Evolutionary conservation across 2,113 vertebrate genomes (phyloP).

Genomic region (Cyprinodon brontotheroides): DNA sequence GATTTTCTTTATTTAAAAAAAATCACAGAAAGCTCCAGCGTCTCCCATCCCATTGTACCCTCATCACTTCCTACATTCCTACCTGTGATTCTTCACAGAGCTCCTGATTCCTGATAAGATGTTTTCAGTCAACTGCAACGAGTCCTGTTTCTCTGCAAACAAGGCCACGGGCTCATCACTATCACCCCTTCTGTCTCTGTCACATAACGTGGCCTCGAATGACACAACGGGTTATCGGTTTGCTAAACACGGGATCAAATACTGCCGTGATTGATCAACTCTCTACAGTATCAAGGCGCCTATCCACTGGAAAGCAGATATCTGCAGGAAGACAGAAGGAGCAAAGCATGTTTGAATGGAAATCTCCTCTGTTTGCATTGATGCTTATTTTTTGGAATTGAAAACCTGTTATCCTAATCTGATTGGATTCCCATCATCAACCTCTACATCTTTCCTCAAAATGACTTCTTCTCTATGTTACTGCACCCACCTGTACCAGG

Average conservation of each 20-base stretch:
- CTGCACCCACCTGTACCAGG: conserved; percentile 7
- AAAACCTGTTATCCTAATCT: neutral
- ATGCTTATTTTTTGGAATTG: conserved; percentile 1
- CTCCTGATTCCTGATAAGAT: conserved; percentile 56
- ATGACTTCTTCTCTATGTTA: neutral
- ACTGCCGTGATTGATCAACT: conserved; percentile 30
- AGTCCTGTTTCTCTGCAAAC: conserved; percentile 21
- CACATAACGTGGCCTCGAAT: conserved; percentile 1
- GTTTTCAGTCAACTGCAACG: conserved; percentile 24
- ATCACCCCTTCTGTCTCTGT: conserved; percentile 39
- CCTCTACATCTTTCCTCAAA: conserved; percentile 6
- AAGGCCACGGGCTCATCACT: conserved; percentile 10
- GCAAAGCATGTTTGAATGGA: neutral
- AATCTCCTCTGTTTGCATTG: neutral
- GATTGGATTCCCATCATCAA: conserved; percentile 27
- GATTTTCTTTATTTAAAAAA: neutral
- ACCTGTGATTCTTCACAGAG: conserved; percentile 37
- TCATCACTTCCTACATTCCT: conserved; percentile 13
- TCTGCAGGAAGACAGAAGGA: conserved; percentile 9
- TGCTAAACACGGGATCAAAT: conserved; percentile 43
- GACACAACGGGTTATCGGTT: conserved; percentile 4
- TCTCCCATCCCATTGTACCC: neutral
- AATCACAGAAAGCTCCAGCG: neutral
- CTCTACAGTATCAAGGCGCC: conserved; percentile 7
- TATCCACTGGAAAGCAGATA: neutral